Percentiles rank a stretch among this genome's conserved stretches.
Evolutionary conservation across 1,140 invertebrate genomes (phyloP).

Genomic region (Leucophenga varia): DNA sequence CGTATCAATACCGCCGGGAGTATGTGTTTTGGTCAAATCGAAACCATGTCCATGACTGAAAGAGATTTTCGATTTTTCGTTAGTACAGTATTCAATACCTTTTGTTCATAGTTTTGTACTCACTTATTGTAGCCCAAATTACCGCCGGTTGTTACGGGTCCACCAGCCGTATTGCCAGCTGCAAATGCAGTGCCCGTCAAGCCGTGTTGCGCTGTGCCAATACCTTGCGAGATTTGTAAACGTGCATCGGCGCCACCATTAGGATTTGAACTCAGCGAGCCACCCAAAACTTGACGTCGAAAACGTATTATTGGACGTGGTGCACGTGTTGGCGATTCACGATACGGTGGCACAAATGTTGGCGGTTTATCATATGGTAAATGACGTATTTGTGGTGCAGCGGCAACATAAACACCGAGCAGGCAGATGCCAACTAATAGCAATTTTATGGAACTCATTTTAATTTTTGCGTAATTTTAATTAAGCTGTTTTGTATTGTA

Average conservation of each 20-base stretch:
- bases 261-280: not conserved
- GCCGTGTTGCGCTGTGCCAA: slow-evolving; percentile 10
- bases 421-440: no score
- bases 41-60: slow-evolving; percentile 1
- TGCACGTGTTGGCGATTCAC: not conserved
- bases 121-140: not conserved
- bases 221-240: not conserved
- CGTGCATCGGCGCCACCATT: not conserved
- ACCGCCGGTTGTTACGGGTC: slow-evolving; percentile 6
- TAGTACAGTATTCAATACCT: not conserved
- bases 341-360: slow-evolving; percentile 10
- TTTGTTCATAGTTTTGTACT: not conserved
- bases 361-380: no score
- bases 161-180: slow-evolving; percentile 13
- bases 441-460: no score
- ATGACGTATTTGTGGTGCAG: no score
- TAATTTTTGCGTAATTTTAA: no score
- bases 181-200: slow-evolving; percentile 14
- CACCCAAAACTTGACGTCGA: slow-evolving; percentile 1
- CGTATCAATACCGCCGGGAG: not conserved
- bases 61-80: not conserved
- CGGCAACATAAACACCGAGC: not conserved
- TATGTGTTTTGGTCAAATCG: not conserved
- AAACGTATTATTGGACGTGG: slow-evolving; percentile 4
- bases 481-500: no score